Evolutionary conservation across 2,888 invertebrate genomes (phyloP).

Genomic region (Auanema freiburgensis): DNA sequence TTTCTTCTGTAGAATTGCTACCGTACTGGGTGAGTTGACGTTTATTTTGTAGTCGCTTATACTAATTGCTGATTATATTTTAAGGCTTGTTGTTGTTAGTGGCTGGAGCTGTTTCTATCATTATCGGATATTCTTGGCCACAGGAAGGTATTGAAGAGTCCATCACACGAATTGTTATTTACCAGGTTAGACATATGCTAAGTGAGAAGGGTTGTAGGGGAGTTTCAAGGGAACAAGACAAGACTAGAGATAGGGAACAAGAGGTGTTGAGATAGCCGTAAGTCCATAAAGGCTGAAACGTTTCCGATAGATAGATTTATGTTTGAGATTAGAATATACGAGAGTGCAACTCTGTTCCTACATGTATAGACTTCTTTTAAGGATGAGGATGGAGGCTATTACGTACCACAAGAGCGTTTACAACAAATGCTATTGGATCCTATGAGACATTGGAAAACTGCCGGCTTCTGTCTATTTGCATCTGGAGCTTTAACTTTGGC

Average conservation of each 20-base stretch:
- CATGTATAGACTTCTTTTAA: no score
- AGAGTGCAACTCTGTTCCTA: no score
- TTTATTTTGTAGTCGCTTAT: no score
- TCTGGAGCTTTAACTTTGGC: slow-evolving; percentile 58
- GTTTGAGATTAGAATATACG: no score
- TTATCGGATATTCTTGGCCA: slow-evolving; percentile 62
- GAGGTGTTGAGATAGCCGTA: background rate
- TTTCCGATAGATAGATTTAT: background rate
- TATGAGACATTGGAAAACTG: slow-evolving; percentile 59
- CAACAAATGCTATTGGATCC: slow-evolving; percentile 55
- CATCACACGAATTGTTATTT: slow-evolving; percentile 40
- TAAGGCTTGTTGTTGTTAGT: slow-evolving; percentile 53
- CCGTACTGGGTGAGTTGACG: slow-evolving; percentile 42
- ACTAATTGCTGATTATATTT: slow-evolving; percentile 6
- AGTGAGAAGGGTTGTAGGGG: no score
- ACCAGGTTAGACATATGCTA: slow-evolving; percentile 27
- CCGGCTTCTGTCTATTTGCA: slow-evolving; percentile 59
- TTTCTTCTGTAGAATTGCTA: slow-evolving; percentile 55
- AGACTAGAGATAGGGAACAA: no score
- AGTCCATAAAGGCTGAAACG: no score
- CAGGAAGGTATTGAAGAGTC: slow-evolving; percentile 45
- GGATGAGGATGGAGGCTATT: slow-evolving; percentile 60
- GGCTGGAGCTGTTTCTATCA: slow-evolving; percentile 55
- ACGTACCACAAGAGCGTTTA: slow-evolving; percentile 57
- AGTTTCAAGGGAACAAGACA: no score